These are phyloP conservation scores for Trichopoda pennipes DNA, from an alignment of 2,888 invertebrate species.

Conservation along the genomic window DNA sequence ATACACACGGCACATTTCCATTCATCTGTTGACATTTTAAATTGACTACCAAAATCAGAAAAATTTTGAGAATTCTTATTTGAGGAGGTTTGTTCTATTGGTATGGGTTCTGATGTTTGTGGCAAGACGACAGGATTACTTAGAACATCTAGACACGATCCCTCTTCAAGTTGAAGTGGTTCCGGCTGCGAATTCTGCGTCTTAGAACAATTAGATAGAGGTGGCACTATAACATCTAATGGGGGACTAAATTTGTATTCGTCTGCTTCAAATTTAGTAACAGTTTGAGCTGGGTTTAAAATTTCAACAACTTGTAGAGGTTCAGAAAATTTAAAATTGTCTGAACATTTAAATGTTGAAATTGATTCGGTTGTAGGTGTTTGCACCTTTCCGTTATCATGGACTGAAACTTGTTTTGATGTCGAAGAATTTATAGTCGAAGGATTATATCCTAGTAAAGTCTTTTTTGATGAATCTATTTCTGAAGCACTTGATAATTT, in stretches of 20 bases:
- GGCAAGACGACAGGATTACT: constrained; percentile 69
- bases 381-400: constrained; percentile 10
- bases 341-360: constrained; percentile 33
- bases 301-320: constrained; percentile 80
- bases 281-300: constrained; percentile 76
- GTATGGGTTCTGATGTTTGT: constrained; percentile 12
- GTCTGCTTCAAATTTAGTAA: constrained; percentile 80
- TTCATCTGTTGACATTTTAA: constrained; percentile 82
- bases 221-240: constrained; percentile 70
- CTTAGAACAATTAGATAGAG: neutral
- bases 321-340: constrained; percentile 81
- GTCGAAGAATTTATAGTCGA: neutral
- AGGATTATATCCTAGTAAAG: constrained; percentile 39
- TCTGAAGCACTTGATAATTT: neutral
- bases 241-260: constrained; percentile 84
- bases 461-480: constrained; percentile 18
- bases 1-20: constrained; percentile 87
- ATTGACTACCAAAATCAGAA: constrained; percentile 77
- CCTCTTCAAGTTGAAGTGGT: constrained; percentile 78
- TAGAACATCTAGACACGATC: constrained; percentile 80
- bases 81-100: constrained; percentile 1
- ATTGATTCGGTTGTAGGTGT: constrained; percentile 10
- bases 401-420: neutral
- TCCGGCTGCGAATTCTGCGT: constrained; percentile 24
- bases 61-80: constrained; percentile 19